phyloP scores from a whole-genome alignment of 2,888 invertebrate species.

The Caenorhabditis sinica region DNA sequence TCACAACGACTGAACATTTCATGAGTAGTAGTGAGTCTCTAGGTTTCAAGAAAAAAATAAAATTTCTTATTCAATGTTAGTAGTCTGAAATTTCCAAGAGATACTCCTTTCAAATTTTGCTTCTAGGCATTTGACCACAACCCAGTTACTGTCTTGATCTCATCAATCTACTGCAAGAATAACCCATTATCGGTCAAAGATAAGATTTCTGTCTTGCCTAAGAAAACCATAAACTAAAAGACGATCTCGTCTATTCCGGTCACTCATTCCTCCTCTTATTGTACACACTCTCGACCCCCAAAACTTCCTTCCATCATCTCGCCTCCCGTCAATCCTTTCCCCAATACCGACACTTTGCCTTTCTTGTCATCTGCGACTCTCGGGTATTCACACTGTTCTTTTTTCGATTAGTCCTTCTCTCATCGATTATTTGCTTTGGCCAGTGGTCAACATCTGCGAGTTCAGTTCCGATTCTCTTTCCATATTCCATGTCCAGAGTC shows the following conservation, averaged over 20 bases:
- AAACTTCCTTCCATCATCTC: background rate
- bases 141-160: background rate
- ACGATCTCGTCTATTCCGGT: conserved; percentile 26
- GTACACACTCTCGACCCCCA: conserved; percentile 6
- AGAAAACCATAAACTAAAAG: conserved; percentile 47
- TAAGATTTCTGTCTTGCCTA: conserved; percentile 18
- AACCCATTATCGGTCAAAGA: conserved; percentile 21
- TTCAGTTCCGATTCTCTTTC: background rate
- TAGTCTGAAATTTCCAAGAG: background rate
- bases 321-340: conserved; percentile 4
- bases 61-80: too few species aligned
- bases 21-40: too few species aligned
- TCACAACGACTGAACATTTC: too few species aligned
- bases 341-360: conserved; percentile 30
- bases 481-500: background rate
- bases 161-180: background rate
- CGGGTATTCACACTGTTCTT: conserved; percentile 30
- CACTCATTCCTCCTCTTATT: background rate
- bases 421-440: conserved; percentile 59
- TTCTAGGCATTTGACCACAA: background rate
- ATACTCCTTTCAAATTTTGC: too few species aligned
- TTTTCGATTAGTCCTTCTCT: background rate
- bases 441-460: conserved; percentile 29
- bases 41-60: too few species aligned
- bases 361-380: conserved; percentile 39